A percentile compares a stretch with the other conserved stretches of the same genome.
Conservation (phyloP, 2,113 vertebrate species). For the Sigmodon hispidus region DNA sequence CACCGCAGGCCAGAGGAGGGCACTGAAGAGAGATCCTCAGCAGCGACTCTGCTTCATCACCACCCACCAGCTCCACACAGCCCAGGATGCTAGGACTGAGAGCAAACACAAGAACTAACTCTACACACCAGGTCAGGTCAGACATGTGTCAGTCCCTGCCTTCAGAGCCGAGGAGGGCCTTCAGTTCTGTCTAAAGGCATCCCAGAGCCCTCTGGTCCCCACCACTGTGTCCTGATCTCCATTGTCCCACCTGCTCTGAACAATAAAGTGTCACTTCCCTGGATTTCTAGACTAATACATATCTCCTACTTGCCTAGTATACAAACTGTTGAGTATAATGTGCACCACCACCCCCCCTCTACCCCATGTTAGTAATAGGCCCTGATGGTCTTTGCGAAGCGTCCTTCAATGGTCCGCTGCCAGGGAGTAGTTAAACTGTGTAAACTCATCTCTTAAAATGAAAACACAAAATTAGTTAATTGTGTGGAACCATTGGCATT, state of each 20-base stretch:
- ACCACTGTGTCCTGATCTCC: too few relatives aligned
- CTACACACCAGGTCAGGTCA: neutral
- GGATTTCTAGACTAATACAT: neutral
- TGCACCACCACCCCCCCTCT: neutral
- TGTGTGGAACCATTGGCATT: neutral
- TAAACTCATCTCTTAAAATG: neutral
- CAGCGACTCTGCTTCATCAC: neutral
- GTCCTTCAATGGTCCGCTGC: neutral
- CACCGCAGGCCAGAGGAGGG: neutral
- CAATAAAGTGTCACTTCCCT: neutral
- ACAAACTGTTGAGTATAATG: too few relatives aligned
- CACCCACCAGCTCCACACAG: neutral
- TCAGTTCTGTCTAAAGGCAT: neutral
- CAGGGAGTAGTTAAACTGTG: neutral
- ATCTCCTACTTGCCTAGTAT: neutral
- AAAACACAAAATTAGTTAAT: constrained; percentile 23
- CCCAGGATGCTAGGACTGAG: neutral
- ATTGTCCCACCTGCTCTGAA: neutral
- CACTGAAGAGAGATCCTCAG: accelerated
- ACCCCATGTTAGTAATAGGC: neutral
- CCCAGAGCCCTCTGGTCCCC: neutral
- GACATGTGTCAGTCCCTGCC: neutral
- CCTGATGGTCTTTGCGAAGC: neutral
- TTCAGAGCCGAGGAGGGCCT: neutral
- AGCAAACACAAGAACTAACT: neutral